Evolutionary conservation across 2,888 invertebrate species (phyloP).

Genomic region (Seladonia tumulorum): DNA sequence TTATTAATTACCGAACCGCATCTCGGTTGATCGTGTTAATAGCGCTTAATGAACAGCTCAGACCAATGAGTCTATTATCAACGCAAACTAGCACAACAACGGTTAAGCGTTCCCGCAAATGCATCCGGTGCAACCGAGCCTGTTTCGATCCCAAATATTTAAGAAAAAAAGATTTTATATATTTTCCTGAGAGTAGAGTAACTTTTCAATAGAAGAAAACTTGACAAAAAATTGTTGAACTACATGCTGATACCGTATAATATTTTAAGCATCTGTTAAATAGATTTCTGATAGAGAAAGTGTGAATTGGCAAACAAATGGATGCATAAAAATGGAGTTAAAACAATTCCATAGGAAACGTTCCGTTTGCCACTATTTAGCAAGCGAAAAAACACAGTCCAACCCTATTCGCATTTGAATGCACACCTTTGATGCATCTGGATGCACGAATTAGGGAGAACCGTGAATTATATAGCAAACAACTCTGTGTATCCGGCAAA

Average conservation of each 20-base stretch:
- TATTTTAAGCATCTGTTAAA: too few relatives aligned
- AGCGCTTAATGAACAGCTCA: neutral
- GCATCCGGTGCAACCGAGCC: neutral
- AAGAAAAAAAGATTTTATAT: too few relatives aligned
- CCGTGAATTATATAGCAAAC: too few relatives aligned
- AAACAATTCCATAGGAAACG: too few relatives aligned
- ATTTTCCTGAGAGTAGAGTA: too few relatives aligned
- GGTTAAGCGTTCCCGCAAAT: neutral
- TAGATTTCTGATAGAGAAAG: too few relatives aligned
- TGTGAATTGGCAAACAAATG: too few relatives aligned
- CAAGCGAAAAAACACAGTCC: neutral
- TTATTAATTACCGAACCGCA: neutral
- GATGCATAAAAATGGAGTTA: too few relatives aligned
- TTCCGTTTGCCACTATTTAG: neutral
- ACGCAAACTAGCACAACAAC: neutral
- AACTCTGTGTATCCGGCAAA: neutral
- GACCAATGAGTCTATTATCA: neutral
- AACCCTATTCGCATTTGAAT: neutral
- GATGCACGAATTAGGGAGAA: too few relatives aligned
- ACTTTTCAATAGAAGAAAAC: too few relatives aligned
- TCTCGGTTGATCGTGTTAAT: neutral
- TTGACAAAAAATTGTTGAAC: too few relatives aligned
- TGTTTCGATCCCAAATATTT: neutral
- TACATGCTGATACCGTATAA: too few relatives aligned
- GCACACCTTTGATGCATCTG: neutral